phyloP scores from a whole-genome alignment of 2,888 invertebrate genomes.

The Volucella inanis region DNA sequence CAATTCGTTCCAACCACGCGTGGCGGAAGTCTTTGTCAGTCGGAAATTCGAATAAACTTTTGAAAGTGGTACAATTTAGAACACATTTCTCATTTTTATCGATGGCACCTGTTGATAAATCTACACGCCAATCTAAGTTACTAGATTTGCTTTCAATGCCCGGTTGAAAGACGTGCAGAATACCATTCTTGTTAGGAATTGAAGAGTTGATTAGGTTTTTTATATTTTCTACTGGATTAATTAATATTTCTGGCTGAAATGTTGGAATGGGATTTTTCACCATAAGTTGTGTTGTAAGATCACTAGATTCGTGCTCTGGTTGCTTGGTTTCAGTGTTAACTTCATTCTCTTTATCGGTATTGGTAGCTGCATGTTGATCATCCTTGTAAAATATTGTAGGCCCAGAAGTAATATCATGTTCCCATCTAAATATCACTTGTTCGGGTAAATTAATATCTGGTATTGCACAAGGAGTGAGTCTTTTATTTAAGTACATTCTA shows the following conservation, averaged over 20 bases:
- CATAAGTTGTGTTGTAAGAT: neutral
- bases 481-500: neutral
- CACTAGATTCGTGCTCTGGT: neutral
- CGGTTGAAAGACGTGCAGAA: conserved; percentile 44
- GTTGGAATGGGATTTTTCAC: neutral
- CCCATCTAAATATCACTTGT: conserved; percentile 4
- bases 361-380: neutral
- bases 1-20: conserved; percentile 42
- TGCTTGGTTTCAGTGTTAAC: too few species aligned
- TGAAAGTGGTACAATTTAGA: conserved; percentile 31
- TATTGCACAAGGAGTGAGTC: conserved; percentile 11
- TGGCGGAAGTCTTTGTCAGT: conserved; percentile 16
- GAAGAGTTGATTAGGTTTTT: conserved; percentile 19
- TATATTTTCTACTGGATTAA: conserved; percentile 45
- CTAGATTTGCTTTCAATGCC: neutral
- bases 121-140: neutral
- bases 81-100: conserved; percentile 32
- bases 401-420: neutral
- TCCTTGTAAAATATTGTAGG: neutral
- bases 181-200: conserved; percentile 20
- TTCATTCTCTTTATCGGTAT: too few species aligned
- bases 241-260: conserved; percentile 15
- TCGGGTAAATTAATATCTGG: conserved; percentile 41
- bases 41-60: conserved; percentile 47
- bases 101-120: neutral